Base-by-base conservation (phyloP, 2,888 invertebrate species). In the Harpalus rubripes region DNA sequence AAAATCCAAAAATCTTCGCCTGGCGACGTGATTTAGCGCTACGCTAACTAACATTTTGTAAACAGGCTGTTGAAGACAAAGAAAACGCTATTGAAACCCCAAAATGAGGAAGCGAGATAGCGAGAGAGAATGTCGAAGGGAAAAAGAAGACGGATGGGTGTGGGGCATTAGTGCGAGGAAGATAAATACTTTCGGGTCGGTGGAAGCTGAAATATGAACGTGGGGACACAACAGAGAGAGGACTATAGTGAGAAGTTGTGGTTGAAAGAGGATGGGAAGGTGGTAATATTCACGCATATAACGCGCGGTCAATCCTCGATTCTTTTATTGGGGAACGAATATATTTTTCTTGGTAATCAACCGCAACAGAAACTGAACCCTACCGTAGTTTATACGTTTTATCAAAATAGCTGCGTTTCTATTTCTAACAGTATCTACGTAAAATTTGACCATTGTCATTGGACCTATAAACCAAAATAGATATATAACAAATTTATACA, bases 71-170 rank as follows among this genome's bases (percentile, higher is more conserved):
- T 6, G 44, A 10, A 7, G 65, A 63, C 44, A 18, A 63, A 52
- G 18, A 44, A 7, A 63, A 44, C 7, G n/a, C 8, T 78, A 78
- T 58, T 0, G 15, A 8, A 22, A 15, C 5, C n/a, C 8, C 22
- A 8, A 7, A 12, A n/a, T 0, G 15, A 16, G 58, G 7, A 26
- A 78, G 32, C 32, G 32, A 58, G 78, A 81, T 5, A 32, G 44
- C 15, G 0, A 1, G 8, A 61, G 26, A 12, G 39, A n/a, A 61
- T 26, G 61, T 81, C 65, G 81, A 81, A 81, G 41, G 80, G 32
- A 81, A 81, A 81, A 81, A 81, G 80, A 81, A 81, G 81, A 81
- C 63, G 65, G 52, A 81, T 81, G 81, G 65, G 81, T 81, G 81
- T 65, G 81, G 63, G 65, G 65, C 81, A 81, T 81, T 81, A 81